These are phyloP conservation scores for Hirundo rustica DNA, from an alignment of 2,797 vertebrate species.

Conservation along the genomic window DNA sequence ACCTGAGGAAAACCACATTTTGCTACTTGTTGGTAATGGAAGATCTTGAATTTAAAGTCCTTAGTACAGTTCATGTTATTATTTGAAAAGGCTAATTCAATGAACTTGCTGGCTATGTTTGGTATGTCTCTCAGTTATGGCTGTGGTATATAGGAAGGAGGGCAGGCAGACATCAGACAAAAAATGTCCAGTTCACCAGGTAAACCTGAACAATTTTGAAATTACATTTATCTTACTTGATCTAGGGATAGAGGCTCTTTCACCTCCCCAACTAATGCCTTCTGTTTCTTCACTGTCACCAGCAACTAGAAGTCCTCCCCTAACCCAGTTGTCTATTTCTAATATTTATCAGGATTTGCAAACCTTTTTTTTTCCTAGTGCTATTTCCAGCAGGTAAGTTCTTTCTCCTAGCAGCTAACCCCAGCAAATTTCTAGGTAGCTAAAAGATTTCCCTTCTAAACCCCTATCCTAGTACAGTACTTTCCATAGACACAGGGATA, in stretches of 20 bases:
- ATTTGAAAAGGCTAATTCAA: not conserved
- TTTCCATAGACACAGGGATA: not conserved
- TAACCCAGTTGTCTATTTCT: not conserved
- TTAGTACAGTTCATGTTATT: not conserved
- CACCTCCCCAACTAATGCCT: not conserved
- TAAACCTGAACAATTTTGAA: not conserved
- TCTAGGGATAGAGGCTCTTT: not conserved
- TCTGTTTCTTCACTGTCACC: not conserved
- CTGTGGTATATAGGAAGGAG: not conserved
- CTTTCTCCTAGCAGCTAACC: not conserved
- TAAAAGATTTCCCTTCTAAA: not conserved
- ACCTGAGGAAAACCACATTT: not conserved
- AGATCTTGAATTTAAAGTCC: not conserved
- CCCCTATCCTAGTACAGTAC: not conserved
- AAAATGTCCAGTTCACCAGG: not conserved
- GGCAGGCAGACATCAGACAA: not conserved
- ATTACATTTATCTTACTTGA: not conserved
- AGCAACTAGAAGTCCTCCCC: not conserved
- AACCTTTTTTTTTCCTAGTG: not conserved
- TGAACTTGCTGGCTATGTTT: not conserved
- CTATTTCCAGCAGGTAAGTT: not conserved
- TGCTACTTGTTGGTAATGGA: not conserved
- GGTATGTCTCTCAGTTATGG: not conserved
- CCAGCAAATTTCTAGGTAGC: not conserved
- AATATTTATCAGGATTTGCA: not conserved